phyloP scores from a whole-genome alignment of 1,140 invertebrate species.

The Orius laevigatus region DNA sequence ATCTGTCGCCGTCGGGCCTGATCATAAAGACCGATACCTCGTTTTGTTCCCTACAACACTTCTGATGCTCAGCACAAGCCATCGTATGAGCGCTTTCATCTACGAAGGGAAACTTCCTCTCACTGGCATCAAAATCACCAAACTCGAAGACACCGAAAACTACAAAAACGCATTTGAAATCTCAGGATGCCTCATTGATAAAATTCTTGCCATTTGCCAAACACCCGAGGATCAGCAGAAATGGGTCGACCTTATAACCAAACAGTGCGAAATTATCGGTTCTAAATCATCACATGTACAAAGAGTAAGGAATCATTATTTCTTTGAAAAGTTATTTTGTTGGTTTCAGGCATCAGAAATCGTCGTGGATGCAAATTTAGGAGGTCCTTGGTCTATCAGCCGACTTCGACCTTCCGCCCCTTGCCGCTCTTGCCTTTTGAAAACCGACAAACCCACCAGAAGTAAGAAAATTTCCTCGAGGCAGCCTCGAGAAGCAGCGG shows the following conservation, averaged over 20 bases:
- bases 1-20: conserved; percentile 61
- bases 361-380: conserved; percentile 15
- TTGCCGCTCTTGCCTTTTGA: conserved; percentile 21
- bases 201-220: conserved; percentile 69
- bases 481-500: too few species aligned
- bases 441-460: conserved; percentile 32
- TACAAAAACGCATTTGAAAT: conserved; percentile 86
- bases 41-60: conserved; percentile 78
- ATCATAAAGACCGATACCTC: conserved; percentile 77
- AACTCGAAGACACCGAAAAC: conserved; percentile 60
- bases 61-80: conserved; percentile 78
- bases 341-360: conserved; percentile 22
- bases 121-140: conserved; percentile 61
- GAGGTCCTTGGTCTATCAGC: conserved; percentile 25
- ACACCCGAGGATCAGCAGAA: conserved; percentile 66
- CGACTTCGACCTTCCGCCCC: conserved; percentile 30
- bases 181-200: conserved; percentile 66
- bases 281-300: conserved; percentile 21
- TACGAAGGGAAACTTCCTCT: conserved; percentile 87
- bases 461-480: conserved; percentile 28
- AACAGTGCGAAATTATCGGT: conserved; percentile 38
- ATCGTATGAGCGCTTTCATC: conserved; percentile 83
- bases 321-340: neutral
- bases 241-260: conserved; percentile 65
- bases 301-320: conserved; percentile 7